Evolutionary conservation across 2,888 invertebrate genomes (phyloP), one percentile per base, ranked within the genome.

Genomic region (Agelastica alni): DNA sequence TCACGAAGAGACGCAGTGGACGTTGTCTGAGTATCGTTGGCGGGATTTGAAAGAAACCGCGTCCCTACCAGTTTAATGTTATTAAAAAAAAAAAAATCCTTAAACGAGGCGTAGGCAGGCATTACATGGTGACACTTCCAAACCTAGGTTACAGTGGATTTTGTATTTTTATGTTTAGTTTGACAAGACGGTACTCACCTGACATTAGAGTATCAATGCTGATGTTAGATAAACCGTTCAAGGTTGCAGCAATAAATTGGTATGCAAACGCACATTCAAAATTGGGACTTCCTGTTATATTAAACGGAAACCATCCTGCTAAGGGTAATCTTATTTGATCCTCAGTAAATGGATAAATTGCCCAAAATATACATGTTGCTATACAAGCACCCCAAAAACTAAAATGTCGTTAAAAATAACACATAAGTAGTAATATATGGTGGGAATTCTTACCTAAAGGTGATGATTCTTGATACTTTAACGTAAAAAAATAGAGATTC

Each of bases 191-290:
- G n/a, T 13, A 32, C 45, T 17, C 51, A 60, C 63, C 61, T 28
- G 65, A 52, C 43, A 63, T 56, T 17, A 63, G 53, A 6, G 61
- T 58, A 49, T 65, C 83, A 56, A 81, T 78, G 55, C 75, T 75
- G 1, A 82, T 77, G 67, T 83, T 82, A 51, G 80, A 72, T 49
- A 71, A 71, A 0, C 80, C 82, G 1, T 79, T 78, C 10, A 80
- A 63, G 28, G 73, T 68, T 7, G 82, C 71, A 0, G 79, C 79
- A 0, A 74, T 62, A 1, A 78, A 73, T 64, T 82, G 81, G 61
- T 82, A 81, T 1, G 70, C 51, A 63, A 78, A 81, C 1, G 78
- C 78, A 17, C 79, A 49, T 65, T 79, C 78, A 64, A 75, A 79
- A 9, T 80, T 80, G 0, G 77, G 76, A 22, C 32, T 31, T 45